A percentile compares a stretch with the other conserved stretches of the same genome.
Evolutionary conservation across 2,113 vertebrate genomes (phyloP).

Genomic region (Isurus oxyrinchus): DNA sequence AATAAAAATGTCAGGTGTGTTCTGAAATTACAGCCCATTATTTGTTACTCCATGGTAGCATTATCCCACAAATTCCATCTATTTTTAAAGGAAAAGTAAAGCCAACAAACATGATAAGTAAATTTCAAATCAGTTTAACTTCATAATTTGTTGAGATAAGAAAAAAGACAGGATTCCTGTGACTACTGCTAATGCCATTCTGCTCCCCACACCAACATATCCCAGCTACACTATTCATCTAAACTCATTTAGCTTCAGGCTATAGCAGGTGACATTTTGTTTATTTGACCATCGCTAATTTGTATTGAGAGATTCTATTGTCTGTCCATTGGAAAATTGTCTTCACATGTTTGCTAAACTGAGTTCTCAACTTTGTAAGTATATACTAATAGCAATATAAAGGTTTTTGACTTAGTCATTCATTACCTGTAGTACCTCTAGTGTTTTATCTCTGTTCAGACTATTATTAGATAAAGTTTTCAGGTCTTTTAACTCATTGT

Average conservation of each 20-base stretch:
- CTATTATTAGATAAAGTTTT: constrained; percentile 68
- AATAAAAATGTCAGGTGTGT: not conserved
- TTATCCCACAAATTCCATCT: not conserved
- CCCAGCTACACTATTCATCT: constrained; percentile 48
- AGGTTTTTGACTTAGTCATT: constrained; percentile 74
- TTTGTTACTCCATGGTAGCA: not conserved
- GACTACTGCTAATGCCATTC: constrained; percentile 53
- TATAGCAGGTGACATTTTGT: constrained; percentile 58
- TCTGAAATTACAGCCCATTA: not conserved
- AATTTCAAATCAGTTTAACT: constrained; percentile 42
- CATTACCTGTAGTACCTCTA: constrained; percentile 62
- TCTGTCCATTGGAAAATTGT: constrained; percentile 59
- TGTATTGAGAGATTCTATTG: constrained; percentile 66
- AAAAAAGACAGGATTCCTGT: constrained; percentile 61
- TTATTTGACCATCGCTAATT: constrained; percentile 68
- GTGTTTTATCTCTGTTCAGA: constrained; percentile 72
- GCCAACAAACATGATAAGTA: not conserved
- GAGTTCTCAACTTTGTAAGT: constrained; percentile 70
- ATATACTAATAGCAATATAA: constrained; percentile 92
- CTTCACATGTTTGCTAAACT: constrained; percentile 58
- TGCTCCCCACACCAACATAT: constrained; percentile 52
- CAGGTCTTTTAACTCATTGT: constrained; percentile 77
- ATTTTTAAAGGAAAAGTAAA: constrained; percentile 3
- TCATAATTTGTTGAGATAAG: constrained; percentile 56
- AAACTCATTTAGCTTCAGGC: constrained; percentile 52